These are phyloP conservation scores for Coturnix japonica DNA, from an alignment of 2,113 vertebrate genomes.

Conservation along the genomic window DNA sequence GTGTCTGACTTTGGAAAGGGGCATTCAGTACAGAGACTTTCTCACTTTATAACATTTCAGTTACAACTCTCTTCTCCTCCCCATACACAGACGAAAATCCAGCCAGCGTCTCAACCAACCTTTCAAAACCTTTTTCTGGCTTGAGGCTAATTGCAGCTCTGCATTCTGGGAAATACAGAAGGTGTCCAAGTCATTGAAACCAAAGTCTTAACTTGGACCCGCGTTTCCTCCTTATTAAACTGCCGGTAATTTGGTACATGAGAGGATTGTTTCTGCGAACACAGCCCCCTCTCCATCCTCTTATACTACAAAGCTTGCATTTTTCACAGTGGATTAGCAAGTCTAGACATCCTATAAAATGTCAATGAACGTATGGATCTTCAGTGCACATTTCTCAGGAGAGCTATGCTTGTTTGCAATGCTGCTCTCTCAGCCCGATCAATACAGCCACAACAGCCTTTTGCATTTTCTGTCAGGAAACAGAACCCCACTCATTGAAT, in stretches of 20 bases:
- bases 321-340: conserved; percentile 75
- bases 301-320: conserved; percentile 64
- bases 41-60: conserved; percentile 12
- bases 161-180: conserved; percentile 6
- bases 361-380: conserved; percentile 74
- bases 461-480: conserved; percentile 57
- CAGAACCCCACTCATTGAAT: conserved; percentile 10
- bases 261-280: neutral
- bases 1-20: conserved; percentile 56
- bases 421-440: conserved; percentile 58
- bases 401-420: conserved; percentile 55
- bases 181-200: conserved; percentile 21
- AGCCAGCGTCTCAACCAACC: neutral
- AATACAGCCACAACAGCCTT: conserved; percentile 68
- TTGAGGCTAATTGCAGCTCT: conserved; percentile 55
- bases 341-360: conserved; percentile 75
- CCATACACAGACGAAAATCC: neutral
- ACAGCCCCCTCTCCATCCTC: neutral
- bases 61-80: neutral
- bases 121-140: conserved; percentile 40
- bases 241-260: neutral
- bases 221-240: neutral
- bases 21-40: conserved; percentile 13
- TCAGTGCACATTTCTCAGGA: conserved; percentile 61
- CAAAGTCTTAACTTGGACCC: neutral